A percentile compares a stretch with the other conserved stretches of the same genome.
phyloP scores from a whole-genome alignment of 2,888 invertebrate species.

The Andrena bicolor region DNA sequence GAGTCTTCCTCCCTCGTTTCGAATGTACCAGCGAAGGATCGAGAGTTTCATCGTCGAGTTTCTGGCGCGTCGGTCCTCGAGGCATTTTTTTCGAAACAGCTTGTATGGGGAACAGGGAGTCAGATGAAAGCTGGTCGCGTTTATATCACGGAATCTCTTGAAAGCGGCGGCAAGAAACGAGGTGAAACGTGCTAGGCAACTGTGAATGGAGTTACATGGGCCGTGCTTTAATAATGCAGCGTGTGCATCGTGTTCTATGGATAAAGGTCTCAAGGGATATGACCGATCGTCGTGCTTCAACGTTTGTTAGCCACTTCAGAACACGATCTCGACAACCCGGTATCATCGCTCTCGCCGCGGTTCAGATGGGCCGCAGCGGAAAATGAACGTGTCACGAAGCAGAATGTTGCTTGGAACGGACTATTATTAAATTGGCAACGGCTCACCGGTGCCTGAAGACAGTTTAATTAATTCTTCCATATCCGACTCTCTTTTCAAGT shows the following conservation, averaged over 20 bases:
- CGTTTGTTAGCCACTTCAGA: slow-evolving; percentile 61
- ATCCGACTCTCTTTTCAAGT: background rate
- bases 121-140: slow-evolving; percentile 14
- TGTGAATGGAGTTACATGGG: slow-evolving; percentile 51
- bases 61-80: background rate
- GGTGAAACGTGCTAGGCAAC: slow-evolving; percentile 42
- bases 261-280: slow-evolving; percentile 58
- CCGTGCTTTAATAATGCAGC: slow-evolving; percentile 59
- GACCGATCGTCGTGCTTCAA: slow-evolving; percentile 55
- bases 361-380: slow-evolving; percentile 21
- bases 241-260: slow-evolving; percentile 56
- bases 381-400: slow-evolving; percentile 48
- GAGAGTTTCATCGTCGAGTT: background rate
- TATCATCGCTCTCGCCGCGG: slow-evolving; percentile 15
- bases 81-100: background rate
- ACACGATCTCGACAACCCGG: slow-evolving; percentile 48
- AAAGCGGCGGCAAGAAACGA: slow-evolving; percentile 41
- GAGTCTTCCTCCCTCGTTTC: background rate
- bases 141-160: slow-evolving; percentile 44
- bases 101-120: slow-evolving; percentile 17
- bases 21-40: background rate
- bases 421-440: slow-evolving; percentile 15
- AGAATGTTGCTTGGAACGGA: slow-evolving; percentile 22
- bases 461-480: background rate
- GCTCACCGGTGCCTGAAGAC: background rate